Evolutionary conservation across 2,888 invertebrate species (phyloP), one percentile per base, ranked within the genome.

Genomic region (Drosophila formosana): DNA sequence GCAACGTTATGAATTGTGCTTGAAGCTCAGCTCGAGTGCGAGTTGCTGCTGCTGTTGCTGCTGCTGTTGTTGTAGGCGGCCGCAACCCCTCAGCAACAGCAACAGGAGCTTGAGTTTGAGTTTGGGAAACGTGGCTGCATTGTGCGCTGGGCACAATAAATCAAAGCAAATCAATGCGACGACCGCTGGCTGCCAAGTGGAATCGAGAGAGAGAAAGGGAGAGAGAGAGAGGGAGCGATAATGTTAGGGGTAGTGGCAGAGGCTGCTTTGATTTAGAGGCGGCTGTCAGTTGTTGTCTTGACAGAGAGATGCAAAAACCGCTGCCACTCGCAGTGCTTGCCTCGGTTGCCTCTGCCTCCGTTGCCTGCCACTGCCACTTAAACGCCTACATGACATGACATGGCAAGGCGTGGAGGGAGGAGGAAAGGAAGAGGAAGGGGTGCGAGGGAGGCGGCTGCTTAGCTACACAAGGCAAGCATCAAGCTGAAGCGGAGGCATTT

Each of bases 151-250:
- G 55, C 67, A 91, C 91, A 91, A 91, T 90, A 90, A 91, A 91
- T 91, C 91, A 91, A 91, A 91, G 90, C 88, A 89, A 91, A 91
- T 91, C 90, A 91, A 91, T 87, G 86, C 85, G 62, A 72, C 71
- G 77, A 58, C 78, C 75, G 78, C 41, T 74, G 75, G 41, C 56
- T 43, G 47, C 9, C 43, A 60, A 75, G 76, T 70, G 65, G 58
- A 45, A 53, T 46, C 18, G 28, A 7, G 45, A 30, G 39, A 28
- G 6, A 7, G 46, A n/a, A n/a, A 13, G 28, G n/a, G 18, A 49
- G 23, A 7, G 45, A 30, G 39, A 28, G 6, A 7, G 46, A 13
- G 28, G n/a, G 18, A 49, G 23, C 8, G 11, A 26, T 26, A 18
- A 41, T 18, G 11, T 3, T 43, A 26, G n/a, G 11, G 23, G 9